A percentile compares a stretch with the other conserved stretches of the same genome.
phyloP scores from a whole-genome alignment of 2,797 vertebrate species.

The Euthynnus affinis region DNA sequence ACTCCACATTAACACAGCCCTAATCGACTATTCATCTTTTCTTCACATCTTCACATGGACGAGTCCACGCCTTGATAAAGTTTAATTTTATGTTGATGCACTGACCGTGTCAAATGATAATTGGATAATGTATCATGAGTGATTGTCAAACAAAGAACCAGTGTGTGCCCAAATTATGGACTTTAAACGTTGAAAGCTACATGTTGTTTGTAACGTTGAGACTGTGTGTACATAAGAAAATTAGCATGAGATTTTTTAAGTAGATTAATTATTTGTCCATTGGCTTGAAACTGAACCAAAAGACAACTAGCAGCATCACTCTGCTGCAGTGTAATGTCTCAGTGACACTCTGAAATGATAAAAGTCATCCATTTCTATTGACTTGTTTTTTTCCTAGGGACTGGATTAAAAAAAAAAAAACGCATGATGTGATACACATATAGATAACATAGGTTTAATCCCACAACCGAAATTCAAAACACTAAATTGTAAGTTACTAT shows the following conservation, averaged over 20 bases:
- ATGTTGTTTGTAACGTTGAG: not conserved
- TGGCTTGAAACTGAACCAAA: not conserved
- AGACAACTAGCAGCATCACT: not conserved
- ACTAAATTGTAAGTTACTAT: too few species aligned
- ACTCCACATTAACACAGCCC: slow-evolving; percentile 56
- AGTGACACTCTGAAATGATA: not conserved
- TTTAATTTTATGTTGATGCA: slow-evolving; percentile 56
- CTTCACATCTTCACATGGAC: slow-evolving; percentile 49
- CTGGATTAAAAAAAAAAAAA: not conserved
- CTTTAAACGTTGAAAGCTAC: not conserved
- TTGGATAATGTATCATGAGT: slow-evolving; percentile 34
- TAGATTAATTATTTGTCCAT: not conserved
- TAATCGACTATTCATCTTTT: slow-evolving; percentile 61
- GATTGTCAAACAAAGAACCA: slow-evolving; percentile 15
- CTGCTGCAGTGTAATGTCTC: too few species aligned
- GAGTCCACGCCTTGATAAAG: slow-evolving; percentile 38
- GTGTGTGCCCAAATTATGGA: not conserved
- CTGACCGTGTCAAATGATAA: slow-evolving; percentile 37
- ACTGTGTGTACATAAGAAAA: not conserved
- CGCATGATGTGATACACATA: too few species aligned
- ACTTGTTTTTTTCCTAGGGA: not conserved
- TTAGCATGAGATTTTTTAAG: not conserved
- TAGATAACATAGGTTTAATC: too few species aligned
- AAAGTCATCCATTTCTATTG: not conserved
- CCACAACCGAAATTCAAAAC: too few species aligned